Evolutionary conservation across 2,113 vertebrate species (phyloP).

Genomic region (Martes martes): DNA sequence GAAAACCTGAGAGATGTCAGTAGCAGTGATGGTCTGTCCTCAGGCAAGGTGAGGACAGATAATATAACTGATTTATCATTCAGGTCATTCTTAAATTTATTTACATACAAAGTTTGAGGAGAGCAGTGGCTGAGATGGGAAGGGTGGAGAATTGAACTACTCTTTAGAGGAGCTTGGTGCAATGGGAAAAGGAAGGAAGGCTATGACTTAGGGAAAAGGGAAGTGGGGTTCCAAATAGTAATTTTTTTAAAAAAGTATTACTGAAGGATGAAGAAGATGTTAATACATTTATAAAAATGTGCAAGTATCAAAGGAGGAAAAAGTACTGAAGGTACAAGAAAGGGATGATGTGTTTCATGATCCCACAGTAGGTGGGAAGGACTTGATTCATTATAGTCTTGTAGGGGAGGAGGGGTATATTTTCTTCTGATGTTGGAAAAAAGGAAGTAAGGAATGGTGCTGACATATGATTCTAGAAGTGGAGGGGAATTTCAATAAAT

Average conservation of each 20-base stretch:
- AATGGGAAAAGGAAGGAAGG: neutral
- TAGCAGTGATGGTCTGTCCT: neutral
- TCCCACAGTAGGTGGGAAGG: neutral
- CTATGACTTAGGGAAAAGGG: neutral
- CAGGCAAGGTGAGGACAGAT: neutral
- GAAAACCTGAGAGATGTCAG: neutral
- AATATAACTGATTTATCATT: neutral
- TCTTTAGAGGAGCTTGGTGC: neutral
- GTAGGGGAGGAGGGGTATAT: neutral
- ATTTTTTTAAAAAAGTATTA: neutral
- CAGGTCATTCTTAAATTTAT: neutral
- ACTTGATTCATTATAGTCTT: neutral
- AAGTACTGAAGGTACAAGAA: neutral
- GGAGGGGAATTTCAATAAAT: neutral
- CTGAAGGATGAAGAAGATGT: neutral
- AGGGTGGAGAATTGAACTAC: neutral
- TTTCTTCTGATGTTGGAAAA: slow-evolving; percentile 6
- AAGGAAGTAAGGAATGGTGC: neutral
- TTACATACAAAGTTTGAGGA: neutral
- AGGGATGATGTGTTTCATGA: neutral
- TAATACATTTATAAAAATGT: neutral
- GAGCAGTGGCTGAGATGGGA: neutral
- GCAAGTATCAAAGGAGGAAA: neutral
- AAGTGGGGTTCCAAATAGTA: neutral
- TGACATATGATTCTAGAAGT: neutral